Evolutionary conservation across 1,140 invertebrate genomes (phyloP), one percentile per base, ranked within the genome.

Genomic region (Zaprionus ghesquierei): DNA sequence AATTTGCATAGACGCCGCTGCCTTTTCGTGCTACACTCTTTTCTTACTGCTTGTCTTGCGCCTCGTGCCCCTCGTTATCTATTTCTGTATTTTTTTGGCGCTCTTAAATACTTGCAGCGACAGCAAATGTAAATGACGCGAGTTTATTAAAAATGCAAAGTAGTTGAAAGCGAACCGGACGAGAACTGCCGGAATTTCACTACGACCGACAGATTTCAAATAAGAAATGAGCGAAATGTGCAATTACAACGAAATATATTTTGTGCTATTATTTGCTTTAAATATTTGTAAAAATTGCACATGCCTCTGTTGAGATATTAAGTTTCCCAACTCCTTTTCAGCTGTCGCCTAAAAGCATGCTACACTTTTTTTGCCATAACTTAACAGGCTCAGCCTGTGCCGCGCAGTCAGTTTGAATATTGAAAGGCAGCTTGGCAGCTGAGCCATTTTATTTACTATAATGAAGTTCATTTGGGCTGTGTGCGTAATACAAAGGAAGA

Each of bases 401-500:
- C n/a, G 27, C 12, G 22, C 3, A 13, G 15, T 8, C 12, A 20
- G 12, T 6, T 18, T 25, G 20, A 23, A 13, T 20, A 12, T 61
- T 22, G 33, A 63, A 53, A 58, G 38, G 22, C 44, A 66, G 49
- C 33, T 59, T 25, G 33, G 33, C 15, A 74, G 38, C 55, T 41
- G 35, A 18, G 35, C 35, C 64, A 77, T 60, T 70, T 81, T 86
- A 75, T 73, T 79, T 82, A 79, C 89, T 77, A 87, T 87, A 79
- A 87, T 87, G 84, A 89, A 84, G 60, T 79, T 84, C 84, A 89
- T 79, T 89, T 86, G 9, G 22, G 61, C 72, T 77, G 79, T 78
- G 75, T 85, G 75, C 58, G 35, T 38, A 68, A 59, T 50, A 75
- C 75, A 74, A 75, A 5, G 23, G 41, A 33, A 51, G 31, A 33